phyloP scores from a whole-genome alignment of 2,797 vertebrate species.

The Lates japonicus region DNA sequence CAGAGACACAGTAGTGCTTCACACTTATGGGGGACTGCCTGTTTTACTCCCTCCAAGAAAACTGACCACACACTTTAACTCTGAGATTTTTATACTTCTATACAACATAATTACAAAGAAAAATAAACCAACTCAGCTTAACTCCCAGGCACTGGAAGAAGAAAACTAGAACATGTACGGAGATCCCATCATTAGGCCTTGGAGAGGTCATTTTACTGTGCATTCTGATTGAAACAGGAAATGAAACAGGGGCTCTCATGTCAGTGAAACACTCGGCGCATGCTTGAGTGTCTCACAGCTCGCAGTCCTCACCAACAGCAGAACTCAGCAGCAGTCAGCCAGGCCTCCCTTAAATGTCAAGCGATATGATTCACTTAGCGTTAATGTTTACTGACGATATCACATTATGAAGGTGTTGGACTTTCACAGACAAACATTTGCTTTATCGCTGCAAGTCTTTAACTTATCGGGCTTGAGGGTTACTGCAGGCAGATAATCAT shows the following conservation, averaged over 20 bases:
- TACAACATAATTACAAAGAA: not conserved
- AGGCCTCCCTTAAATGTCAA: slow-evolving; percentile 67
- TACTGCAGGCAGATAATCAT: not conserved
- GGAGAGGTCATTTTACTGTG: slow-evolving; percentile 39
- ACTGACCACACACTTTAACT: not conserved
- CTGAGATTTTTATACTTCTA: slow-evolving; percentile 1
- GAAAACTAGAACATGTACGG: not conserved
- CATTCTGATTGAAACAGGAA: slow-evolving; percentile 75
- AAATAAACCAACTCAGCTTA: not conserved
- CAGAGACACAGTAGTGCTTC: slow-evolving; percentile 57
- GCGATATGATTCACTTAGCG: slow-evolving; percentile 49
- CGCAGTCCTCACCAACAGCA: slow-evolving; percentile 39
- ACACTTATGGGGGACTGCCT: slow-evolving; percentile 49
- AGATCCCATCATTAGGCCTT: not conserved
- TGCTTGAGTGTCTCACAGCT: slow-evolving; percentile 42
- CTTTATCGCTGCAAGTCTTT: not conserved
- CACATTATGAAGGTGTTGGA: not conserved
- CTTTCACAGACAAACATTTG: slow-evolving; percentile 1
- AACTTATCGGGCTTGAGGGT: not conserved
- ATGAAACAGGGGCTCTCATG: slow-evolving; percentile 59
- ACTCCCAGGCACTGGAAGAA: not conserved
- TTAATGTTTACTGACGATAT: slow-evolving; percentile 54
- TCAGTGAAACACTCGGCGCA: slow-evolving; percentile 29
- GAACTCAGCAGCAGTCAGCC: slow-evolving; percentile 37
- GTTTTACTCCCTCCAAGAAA: slow-evolving; percentile 40